These are phyloP conservation scores for Elegia similella DNA, from an alignment of 2,888 invertebrate genomes.

Conservation along the genomic window DNA sequence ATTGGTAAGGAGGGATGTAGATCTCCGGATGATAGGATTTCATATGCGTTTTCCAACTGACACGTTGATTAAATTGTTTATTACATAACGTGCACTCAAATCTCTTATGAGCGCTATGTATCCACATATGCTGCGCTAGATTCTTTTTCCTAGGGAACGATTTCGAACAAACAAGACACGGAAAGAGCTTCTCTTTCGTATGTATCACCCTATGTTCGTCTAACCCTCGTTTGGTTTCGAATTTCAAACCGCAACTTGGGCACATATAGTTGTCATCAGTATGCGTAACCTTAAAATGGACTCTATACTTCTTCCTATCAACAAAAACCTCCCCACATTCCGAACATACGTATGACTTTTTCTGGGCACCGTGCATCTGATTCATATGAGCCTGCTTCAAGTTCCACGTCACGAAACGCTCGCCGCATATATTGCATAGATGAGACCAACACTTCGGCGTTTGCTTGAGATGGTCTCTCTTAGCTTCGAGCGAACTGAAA, in stretches of 20 bases:
- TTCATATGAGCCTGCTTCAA: constrained; percentile 55
- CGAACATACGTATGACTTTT: constrained; percentile 52
- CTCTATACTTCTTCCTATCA: constrained; percentile 53
- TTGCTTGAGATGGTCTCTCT: constrained; percentile 50
- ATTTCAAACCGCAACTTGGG: constrained; percentile 62
- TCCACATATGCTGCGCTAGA: constrained; percentile 69
- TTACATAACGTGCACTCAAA: constrained; percentile 64
- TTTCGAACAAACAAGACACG: constrained; percentile 74
- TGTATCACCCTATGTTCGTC: constrained; percentile 77
- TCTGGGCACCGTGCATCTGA: constrained; percentile 51
- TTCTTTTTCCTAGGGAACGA: constrained; percentile 66
- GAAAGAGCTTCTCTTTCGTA: constrained; percentile 73
- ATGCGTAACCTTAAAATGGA: constrained; percentile 57
- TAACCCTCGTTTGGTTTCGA: constrained; percentile 53
- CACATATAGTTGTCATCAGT: constrained; percentile 64
- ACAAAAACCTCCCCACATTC: constrained; percentile 57
- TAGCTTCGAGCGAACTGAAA: constrained; percentile 52
- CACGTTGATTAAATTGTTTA: constrained; percentile 67
- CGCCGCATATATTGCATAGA: constrained; percentile 57
- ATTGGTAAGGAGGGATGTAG: constrained; percentile 29
- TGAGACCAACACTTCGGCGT: constrained; percentile 61
- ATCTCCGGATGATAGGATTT: constrained; percentile 65
- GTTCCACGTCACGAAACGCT: constrained; percentile 58
- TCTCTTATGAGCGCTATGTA: constrained; percentile 64
- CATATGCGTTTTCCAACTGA: constrained; percentile 72